Conservation (phyloP, 2,888 invertebrate genomes). For the Euproctis similis region DNA sequence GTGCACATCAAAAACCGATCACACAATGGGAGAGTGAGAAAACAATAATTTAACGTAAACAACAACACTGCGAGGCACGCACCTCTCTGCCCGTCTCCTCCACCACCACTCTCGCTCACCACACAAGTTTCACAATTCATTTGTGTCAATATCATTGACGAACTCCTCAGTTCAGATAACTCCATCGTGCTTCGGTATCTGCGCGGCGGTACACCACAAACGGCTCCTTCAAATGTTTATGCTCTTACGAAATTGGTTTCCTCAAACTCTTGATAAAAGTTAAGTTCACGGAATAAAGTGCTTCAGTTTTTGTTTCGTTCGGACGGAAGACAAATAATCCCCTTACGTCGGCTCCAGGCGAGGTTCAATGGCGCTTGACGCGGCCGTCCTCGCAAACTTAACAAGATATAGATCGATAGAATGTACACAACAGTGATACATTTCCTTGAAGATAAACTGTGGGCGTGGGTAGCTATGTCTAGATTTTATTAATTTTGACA, state of each 20-base stretch:
- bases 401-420: constrained; percentile 3
- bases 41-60: constrained; percentile 25
- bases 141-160: constrained; percentile 16
- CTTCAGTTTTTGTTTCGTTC: constrained; percentile 28
- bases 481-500: too few species aligned
- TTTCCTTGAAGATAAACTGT: too few species aligned
- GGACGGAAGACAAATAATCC: constrained; percentile 33
- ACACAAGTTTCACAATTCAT: constrained; percentile 30
- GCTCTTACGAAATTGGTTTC: constrained; percentile 21
- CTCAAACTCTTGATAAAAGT: constrained; percentile 27
- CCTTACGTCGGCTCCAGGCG: constrained; percentile 27
- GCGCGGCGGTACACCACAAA: constrained; percentile 2
- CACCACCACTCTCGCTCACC: neutral
- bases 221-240: constrained; percentile 20
- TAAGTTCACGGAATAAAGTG: constrained; percentile 26
- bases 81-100: constrained; percentile 6
- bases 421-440: too few species aligned
- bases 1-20: constrained; percentile 25
- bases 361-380: constrained; percentile 13
- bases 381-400: constrained; percentile 5
- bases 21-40: constrained; percentile 24
- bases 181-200: neutral
- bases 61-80: constrained; percentile 15
- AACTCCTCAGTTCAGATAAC: constrained; percentile 6
- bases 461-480: too few species aligned